Base-by-base conservation (phyloP, 2,888 invertebrate species). In the Parthenolecanium corni region DNA sequence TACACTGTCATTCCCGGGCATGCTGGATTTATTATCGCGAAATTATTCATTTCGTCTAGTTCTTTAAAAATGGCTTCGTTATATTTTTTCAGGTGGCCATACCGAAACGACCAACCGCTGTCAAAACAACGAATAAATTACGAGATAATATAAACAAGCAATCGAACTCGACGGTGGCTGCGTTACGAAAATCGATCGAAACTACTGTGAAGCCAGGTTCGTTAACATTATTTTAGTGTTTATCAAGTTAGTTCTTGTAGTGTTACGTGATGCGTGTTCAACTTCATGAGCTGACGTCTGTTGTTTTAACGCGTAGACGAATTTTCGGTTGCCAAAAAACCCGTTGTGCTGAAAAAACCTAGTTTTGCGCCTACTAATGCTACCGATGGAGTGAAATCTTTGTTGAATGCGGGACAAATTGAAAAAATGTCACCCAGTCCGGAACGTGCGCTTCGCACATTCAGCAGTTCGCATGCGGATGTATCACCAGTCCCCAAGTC, bases 81-180 rank as follows among this genome's bases (percentile, higher is more conserved):
- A 6, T 31, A 31, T 31, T 31, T 56, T 52, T 62, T 46, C 36
- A 57, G 62, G 66, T 62, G 5, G 64, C 66, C 49, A 70, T 70
- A 53, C 68, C 69, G 21, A 70, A 51, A 14, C 62, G 52, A 56
- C 18, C 54, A 12, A 38, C 54, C 2, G 9, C 12, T 9, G 24
- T 21, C 2, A 53, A 65, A 51, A 49, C 49, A 16, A 69, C 68
- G 20, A 70, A 68, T 53, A 66, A 68, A 62, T 65, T 66, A 24
- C 65, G 69, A 44, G 69, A 70, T 51, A 66, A 67, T 25, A 68
- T 70, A 42, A 69, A 69, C 61, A 47, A 47, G n/a, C 49, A 61
- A 23, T 66, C 69, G 12, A 56, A 67, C 9, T 58, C 66, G 46
- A 66, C 66, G n/a, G 63, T 58, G 31, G 64, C 64, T 31, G 57